These are phyloP conservation scores for Heliconius congener DNA, from an alignment of 1,140 invertebrate genomes.

Conservation along the genomic window DNA sequence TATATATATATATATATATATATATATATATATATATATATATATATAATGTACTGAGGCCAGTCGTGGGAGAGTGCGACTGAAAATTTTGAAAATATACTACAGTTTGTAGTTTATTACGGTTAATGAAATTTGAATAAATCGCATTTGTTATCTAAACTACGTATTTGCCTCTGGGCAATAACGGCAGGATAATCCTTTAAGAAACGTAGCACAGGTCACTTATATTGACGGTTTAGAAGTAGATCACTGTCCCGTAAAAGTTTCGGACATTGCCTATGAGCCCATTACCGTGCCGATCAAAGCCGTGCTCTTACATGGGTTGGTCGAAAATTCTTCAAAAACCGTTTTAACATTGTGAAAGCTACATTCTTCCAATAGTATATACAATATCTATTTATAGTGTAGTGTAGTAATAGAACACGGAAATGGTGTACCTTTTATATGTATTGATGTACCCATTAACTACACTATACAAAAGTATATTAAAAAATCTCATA, in stretches of 20 bases:
- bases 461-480: no score
- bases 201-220: constrained; percentile 35
- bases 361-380: not conserved
- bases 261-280: constrained; percentile 69
- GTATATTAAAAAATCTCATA: no score
- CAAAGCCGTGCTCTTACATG: constrained; percentile 52
- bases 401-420: not conserved
- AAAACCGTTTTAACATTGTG: constrained; percentile 38
- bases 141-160: not conserved
- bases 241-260: constrained; percentile 74
- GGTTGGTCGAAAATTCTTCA: constrained; percentile 35
- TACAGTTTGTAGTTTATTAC: no score
- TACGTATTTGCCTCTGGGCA: not conserved
- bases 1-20: no score
- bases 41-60: no score
- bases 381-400: not conserved
- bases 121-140: not conserved
- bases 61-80: no score
- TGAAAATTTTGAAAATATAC: no score
- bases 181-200: constrained; percentile 15
- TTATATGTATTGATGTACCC: not conserved
- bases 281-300: constrained; percentile 59
- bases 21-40: no score
- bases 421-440: not conserved
- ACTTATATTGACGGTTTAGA: constrained; percentile 52